Base-by-base conservation (phyloP, 2,888 invertebrate genomes). In the Aleiodes testaceus region DNA sequence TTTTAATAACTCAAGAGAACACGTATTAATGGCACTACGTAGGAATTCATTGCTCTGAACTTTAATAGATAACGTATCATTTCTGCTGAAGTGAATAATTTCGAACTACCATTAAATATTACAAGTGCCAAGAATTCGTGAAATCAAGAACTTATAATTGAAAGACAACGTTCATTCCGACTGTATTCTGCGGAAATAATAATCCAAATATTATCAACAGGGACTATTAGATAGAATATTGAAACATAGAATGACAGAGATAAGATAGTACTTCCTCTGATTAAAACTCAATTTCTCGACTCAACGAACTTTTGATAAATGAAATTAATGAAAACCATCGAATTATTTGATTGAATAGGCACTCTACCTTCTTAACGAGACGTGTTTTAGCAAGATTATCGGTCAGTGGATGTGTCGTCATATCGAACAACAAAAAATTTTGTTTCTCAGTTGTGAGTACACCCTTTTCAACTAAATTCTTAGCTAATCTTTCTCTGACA, bases 401-500 rank as follows among this genome's bases (percentile, higher is more conserved):
- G 77, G 96, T 97, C 75, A 99, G 91, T 49, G 99, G 99, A 91
- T 99, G 99, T 81, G 99, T 99, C 68, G 99, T 99, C 98, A 99
- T 99, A 89, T 99, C 99, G 88, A 99, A 99, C 70, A 99, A 91
- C 82, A 99, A 91, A 89, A 99, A 99, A 89, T 99, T 99, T 89
- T 99, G 99, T 90, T 99, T 99, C 88, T 99, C 99, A 72, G 99
- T 99, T 74, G 99, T 98, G 79, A 99, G 91, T 50, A 99, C 98
- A 79, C 99, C 99, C 88, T 99, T 99, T 88, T 99, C 99, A 45
- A 99, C 99, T 82, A 99, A 92, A 90, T 99, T 99, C 89, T 99
- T 99, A 55, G 99, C 99, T 86, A 99, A 91, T 84, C 99, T 92
- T 90, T 99, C 99, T 79, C 99, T 92, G 3, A 99, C 99, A 91